Percentiles rank a stretch among this genome's conserved stretches.
phyloP scores from a whole-genome alignment of 2,888 invertebrate species.

The Erpobdella octoculata region DNA sequence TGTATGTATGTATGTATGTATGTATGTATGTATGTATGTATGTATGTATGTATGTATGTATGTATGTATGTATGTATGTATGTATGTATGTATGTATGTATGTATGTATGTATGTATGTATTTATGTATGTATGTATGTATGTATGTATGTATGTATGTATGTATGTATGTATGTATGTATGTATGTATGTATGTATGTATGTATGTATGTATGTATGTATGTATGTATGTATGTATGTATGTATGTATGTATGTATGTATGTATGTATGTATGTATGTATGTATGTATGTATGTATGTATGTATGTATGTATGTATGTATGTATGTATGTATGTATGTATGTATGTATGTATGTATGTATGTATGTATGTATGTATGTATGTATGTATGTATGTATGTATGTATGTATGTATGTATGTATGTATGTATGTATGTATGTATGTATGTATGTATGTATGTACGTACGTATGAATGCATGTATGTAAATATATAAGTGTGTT shows the following conservation, averaged over 20 bases:
- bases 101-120: too few relatives aligned
- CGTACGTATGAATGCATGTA: slow-evolving; percentile 11
- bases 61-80: slow-evolving; percentile 26
- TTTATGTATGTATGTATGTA: too few relatives aligned
- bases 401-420: slow-evolving; percentile 18
- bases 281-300: slow-evolving; percentile 25
- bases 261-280: slow-evolving; percentile 26
- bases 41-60: slow-evolving; percentile 26
- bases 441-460: slow-evolving; percentile 16
- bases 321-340: slow-evolving; percentile 27
- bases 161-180: slow-evolving; percentile 22
- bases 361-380: slow-evolving; percentile 25
- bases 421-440: slow-evolving; percentile 16
- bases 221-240: slow-evolving; percentile 23
- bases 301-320: slow-evolving; percentile 25
- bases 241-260: slow-evolving; percentile 27
- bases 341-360: slow-evolving; percentile 26
- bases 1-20: slow-evolving; percentile 19
- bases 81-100: slow-evolving; percentile 27
- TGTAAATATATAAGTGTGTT: too few relatives aligned
- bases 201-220: slow-evolving; percentile 20
- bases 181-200: slow-evolving; percentile 27
- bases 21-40: slow-evolving; percentile 25
- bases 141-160: slow-evolving; percentile 28
- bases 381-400: slow-evolving; percentile 23